Evolutionary conservation across 2,113 vertebrate genomes (phyloP).

Genomic region (Thinocorus orbignyianus): DNA sequence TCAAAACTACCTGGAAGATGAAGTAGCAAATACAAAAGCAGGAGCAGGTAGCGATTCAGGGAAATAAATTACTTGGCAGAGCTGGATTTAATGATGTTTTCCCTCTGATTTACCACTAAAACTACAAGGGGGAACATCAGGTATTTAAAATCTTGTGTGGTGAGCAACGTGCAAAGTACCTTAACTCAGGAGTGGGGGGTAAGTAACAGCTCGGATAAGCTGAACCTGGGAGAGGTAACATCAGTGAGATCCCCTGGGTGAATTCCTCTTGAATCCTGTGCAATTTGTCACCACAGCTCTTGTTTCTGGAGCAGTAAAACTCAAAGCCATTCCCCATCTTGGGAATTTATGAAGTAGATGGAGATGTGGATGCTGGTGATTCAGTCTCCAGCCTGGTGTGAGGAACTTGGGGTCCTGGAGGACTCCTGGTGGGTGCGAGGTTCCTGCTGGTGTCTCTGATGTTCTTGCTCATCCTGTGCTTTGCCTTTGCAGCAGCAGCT

Average conservation of each 20-base stretch:
- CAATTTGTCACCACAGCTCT: background rate
- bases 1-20: background rate
- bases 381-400: background rate
- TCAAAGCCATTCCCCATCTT: background rate
- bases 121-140: background rate
- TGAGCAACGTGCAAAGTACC: background rate
- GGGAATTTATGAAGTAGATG: background rate
- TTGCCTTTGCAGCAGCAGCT: conserved; percentile 36
- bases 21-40: background rate
- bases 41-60: background rate
- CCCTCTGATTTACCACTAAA: background rate
- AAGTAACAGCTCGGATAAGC: background rate
- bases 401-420: background rate
- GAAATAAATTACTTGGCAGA: background rate
- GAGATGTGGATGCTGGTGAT: background rate
- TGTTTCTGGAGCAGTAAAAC: background rate
- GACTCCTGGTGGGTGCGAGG: too few species aligned
- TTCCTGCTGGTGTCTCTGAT: background rate
- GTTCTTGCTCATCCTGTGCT: background rate
- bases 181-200: background rate
- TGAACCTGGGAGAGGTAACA: background rate
- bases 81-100: background rate
- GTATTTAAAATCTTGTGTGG: background rate
- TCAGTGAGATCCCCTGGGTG: fast-evolving
- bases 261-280: fast-evolving